Percentiles rank a stretch among this genome's conserved stretches.
These are phyloP conservation scores for Digitonthophagus gazella DNA, from an alignment of 2,888 invertebrate genomes.

Conservation along the genomic window DNA sequence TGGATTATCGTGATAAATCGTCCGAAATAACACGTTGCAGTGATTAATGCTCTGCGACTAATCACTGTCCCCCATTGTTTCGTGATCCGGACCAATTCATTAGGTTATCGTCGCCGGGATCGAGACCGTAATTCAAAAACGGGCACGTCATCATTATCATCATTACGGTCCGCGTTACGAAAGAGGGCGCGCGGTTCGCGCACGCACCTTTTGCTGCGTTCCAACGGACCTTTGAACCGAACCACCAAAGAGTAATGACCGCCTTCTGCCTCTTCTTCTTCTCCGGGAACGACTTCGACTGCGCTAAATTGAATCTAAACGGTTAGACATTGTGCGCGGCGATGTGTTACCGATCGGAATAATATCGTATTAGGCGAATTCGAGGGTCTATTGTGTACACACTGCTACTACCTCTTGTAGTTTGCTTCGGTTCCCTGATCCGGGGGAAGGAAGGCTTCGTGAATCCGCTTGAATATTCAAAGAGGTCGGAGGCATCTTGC, in stretches of 20 bases:
- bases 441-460: neutral
- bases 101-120: conserved; percentile 7
- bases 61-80: conserved; percentile 16
- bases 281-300: neutral
- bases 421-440: neutral
- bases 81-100: conserved; percentile 13
- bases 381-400: neutral
- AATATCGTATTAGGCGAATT: neutral
- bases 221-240: neutral
- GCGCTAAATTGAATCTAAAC: neutral
- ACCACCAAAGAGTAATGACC: neutral
- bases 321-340: neutral
- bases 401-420: neutral
- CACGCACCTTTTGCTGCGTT: neutral
- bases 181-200: neutral
- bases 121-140: neutral
- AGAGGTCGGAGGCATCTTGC: neutral
- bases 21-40: neutral
- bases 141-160: neutral
- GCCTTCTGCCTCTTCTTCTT: neutral
- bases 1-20: neutral
- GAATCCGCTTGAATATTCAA: neutral
- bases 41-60: conserved; percentile 7
- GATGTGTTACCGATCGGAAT: neutral
- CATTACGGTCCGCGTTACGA: neutral